Base-by-base conservation (phyloP, 2,113 vertebrate species). In the Carassius gibelio region DNA sequence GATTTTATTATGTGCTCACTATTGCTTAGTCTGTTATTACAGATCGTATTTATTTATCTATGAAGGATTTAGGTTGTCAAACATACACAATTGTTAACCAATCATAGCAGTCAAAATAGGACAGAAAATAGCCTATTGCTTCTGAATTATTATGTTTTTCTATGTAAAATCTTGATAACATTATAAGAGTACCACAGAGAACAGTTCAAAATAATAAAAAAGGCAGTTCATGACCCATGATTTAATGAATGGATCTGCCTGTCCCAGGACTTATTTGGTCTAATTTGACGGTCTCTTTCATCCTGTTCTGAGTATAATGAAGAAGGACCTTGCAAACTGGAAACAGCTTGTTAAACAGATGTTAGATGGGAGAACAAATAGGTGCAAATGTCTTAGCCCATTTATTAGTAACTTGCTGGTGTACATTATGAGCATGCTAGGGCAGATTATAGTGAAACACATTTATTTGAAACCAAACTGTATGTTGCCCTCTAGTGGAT, bases 401-500 rank as follows among this genome's bases (percentile, higher is more conserved):
- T 81, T 66, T 64, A 81, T 66, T 50, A 50, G n/a, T 17, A 8
- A 50, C 38, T 81, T 81, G 61, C n/a, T 3, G 2, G 19, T 8
- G 11, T 64, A 66, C 45, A 48, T 50, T 75, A 45, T 9, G 21
- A n/a, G 55, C 3, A 61, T 61, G 19, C 34, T 61, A 61, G 78
- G 30, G 45, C 10, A 50, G 72, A 75, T 75, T 50, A 26, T 50
- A 52, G 38, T 50, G 42, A 52, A n/a, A 9, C 9, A 21, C 36
- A 72, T 72, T 3, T 13, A 15, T 11, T 59, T 36, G 15, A 23
- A 62, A 17, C 3, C 5, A 81, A 48, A 66, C 81, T 75, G 71
- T 83, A 21, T 85, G 81, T 62, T 89, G 87, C 85, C 86, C 69
- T 92, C 93, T 94, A 89, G 93, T 93, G 94, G 91, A 17, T 84